phyloP scores from a whole-genome alignment of 2,113 vertebrate genomes.

The Noctilio leporinus region DNA sequence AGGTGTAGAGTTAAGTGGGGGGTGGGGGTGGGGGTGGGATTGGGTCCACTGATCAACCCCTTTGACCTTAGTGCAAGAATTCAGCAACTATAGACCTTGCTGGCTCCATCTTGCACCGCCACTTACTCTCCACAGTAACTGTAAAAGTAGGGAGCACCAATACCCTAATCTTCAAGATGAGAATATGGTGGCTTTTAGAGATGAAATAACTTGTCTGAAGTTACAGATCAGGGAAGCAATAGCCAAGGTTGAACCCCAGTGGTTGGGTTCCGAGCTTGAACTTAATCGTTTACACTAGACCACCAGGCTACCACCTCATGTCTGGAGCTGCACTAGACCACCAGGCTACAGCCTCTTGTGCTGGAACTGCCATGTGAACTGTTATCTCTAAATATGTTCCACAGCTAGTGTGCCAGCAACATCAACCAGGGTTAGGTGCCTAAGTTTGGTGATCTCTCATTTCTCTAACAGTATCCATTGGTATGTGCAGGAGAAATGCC shows the following conservation, averaged over 20 bases:
- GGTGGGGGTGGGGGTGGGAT: too few relatives aligned
- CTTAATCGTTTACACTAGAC: neutral
- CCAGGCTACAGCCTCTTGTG: accelerated
- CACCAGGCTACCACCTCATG: accelerated
- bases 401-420: neutral
- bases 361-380: neutral
- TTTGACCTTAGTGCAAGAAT: neutral
- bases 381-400: neutral
- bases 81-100: neutral
- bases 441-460: neutral
- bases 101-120: neutral
- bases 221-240: neutral
- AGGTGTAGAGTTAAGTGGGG: neutral
- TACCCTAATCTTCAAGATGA: neutral
- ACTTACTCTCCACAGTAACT: neutral
- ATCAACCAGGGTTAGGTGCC: neutral
- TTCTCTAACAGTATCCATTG: neutral
- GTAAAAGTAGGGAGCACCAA: neutral
- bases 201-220: neutral
- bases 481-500: neutral
- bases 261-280: neutral
- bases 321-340: too few relatives aligned
- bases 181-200: neutral
- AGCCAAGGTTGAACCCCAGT: neutral
- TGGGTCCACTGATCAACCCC: neutral